Percentiles rank a stretch among this genome's conserved stretches.
phyloP scores from a whole-genome alignment of 1,140 invertebrate species.

The Temnothorax nylanderi region DNA sequence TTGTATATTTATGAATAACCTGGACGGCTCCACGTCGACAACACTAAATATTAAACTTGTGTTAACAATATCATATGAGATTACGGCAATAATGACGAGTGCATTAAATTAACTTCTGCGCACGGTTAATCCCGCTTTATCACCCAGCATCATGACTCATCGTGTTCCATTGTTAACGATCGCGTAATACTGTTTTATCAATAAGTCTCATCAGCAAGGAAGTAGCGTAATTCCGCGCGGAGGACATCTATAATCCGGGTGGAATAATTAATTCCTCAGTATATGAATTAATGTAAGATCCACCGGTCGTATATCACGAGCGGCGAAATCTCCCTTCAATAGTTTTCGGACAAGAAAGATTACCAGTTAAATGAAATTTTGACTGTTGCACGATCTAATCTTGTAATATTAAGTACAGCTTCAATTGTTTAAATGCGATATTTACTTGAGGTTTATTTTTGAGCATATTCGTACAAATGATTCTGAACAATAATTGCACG shows the following conservation, averaged over 20 bases:
- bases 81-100: slow-evolving; percentile 64
- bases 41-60: slow-evolving; percentile 33
- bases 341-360: neutral
- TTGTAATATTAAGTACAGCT: neutral
- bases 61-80: slow-evolving; percentile 29
- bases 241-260: slow-evolving; percentile 47
- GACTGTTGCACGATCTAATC: neutral
- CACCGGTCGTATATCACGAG: slow-evolving; percentile 31
- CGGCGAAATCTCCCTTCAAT: neutral
- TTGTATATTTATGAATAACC: neutral
- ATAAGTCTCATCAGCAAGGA: slow-evolving; percentile 59
- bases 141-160: neutral
- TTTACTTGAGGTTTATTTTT: neutral
- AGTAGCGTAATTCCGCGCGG: slow-evolving; percentile 42
- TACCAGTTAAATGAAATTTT: slow-evolving; percentile 9
- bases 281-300: slow-evolving; percentile 55
- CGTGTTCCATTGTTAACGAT: slow-evolving; percentile 58
- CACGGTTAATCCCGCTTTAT: slow-evolving; percentile 45
- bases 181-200: slow-evolving; percentile 43
- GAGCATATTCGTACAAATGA: neutral
- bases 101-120: slow-evolving; percentile 55
- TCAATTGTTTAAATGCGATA: neutral
- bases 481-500: neutral
- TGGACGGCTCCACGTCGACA: neutral
- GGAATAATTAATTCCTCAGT: slow-evolving; percentile 61